Base-by-base conservation (phyloP, 2,797 vertebrate species). In the Schizopygopsis malacanthus region DNA sequence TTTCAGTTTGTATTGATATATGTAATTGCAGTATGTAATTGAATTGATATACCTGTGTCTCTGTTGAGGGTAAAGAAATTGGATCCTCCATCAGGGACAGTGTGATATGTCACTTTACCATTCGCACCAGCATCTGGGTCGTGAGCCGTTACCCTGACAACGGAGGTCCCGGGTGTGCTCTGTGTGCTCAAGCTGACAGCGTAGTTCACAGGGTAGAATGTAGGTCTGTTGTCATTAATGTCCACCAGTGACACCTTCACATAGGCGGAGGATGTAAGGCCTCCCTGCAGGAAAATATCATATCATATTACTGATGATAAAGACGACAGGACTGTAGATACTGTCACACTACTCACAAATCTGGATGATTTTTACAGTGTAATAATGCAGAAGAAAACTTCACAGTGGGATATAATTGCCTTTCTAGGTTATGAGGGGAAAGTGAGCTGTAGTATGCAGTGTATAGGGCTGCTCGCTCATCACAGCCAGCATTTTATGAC, bases 141-240 rank as follows among this genome's bases (percentile, higher is more conserved):
- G 0, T 96, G 96, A n/a, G 98, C 98, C 1, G 94, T 95, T 13
- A 99, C 97, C 22, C 95, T 96, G 92, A 97, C 93, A 8, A 99
- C 96, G 0, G 97, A 97, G 0, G 98, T 98, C 20, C 98, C 98
- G 0, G 97, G 98, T 81, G 96, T 94, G 73, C 98, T 99, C 89
- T 98, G 97, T 0, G 96, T 95, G 87, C 98, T 99, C 85, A 99
- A 94, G 89, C 98, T 99, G 90, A 97, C 96, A 0, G 96, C 96
- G 28, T 99, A 99, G 84, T 96, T 95, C 83, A 97, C 89, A 0
- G 98, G 98, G 89, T 99, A 99, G 88, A 99, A 99, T 67, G 94
- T 94, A 0, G 98, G 98, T 3, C 94, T 93, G 89, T 99, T 99
- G 94, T 99, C 98, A 8, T 99, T 99, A 15, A 98, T 95, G 69